Evolutionary conservation across 2,113 vertebrate genomes (phyloP).

Genomic region (Cynoglossus semilaevis): DNA sequence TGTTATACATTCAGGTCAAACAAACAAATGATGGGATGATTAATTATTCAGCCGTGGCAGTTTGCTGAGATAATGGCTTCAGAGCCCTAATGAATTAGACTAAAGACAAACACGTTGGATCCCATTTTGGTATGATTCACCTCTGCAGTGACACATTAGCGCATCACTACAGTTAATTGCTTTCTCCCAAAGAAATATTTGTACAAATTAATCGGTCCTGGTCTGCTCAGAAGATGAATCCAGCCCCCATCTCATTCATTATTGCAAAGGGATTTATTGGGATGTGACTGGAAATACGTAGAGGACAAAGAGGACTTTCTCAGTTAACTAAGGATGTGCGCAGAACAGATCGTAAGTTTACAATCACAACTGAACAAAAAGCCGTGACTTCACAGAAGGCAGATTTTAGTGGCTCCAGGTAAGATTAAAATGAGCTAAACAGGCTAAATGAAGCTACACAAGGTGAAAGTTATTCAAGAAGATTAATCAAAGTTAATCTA

Average conservation of each 20-base stretch:
- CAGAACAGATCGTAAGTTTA: neutral
- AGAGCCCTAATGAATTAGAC: conserved; percentile 61
- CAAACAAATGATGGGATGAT: conserved; percentile 69
- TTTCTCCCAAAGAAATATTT: conserved; percentile 68
- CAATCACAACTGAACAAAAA: no score
- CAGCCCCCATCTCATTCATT: conserved; percentile 49
- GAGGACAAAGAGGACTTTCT: conserved; percentile 55
- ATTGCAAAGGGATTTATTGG: conserved; percentile 48
- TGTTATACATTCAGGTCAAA: conserved; percentile 68
- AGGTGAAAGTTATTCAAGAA: no score
- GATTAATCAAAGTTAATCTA: no score
- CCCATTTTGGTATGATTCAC: conserved; percentile 49
- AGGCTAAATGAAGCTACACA: no score
- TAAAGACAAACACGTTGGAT: conserved; percentile 52
- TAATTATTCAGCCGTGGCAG: conserved; percentile 71
- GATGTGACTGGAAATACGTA: conserved; percentile 37
- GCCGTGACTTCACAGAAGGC: neutral
- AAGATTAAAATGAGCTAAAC: no score
- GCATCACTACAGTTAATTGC: conserved; percentile 59
- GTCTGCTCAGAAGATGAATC: conserved; percentile 49
- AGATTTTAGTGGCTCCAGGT: no score
- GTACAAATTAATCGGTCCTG: conserved; percentile 54
- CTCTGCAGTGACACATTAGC: conserved; percentile 50
- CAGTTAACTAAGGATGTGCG: conserved; percentile 1
- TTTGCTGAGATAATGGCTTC: conserved; percentile 70